Evolutionary conservation across 2,888 invertebrate species (phyloP), one percentile per base, ranked within the genome.

Genomic region (Trichogramma dendrolimi): DNA sequence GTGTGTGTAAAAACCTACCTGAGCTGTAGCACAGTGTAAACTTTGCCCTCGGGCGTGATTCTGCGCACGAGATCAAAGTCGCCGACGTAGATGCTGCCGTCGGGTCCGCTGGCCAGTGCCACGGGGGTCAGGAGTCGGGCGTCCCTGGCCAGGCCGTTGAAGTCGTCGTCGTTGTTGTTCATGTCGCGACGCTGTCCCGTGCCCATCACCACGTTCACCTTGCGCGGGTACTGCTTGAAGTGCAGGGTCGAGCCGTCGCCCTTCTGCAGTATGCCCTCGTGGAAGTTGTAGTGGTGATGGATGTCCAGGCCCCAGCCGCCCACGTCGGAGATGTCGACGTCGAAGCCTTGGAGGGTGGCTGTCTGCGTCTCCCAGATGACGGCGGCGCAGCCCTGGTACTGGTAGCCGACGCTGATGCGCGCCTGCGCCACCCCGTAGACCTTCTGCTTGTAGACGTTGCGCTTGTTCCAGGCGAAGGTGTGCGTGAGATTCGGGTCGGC

Each of bases 261-360:
- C 78, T 96, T 96, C 79, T 99, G 97, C 51, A 99, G 82, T 67
- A 98, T 96, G 80, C 87, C 97, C 83, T 98, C 96, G 75, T 96
- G 94, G 84, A 96, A 96, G 80, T 99, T 98, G 81, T 97, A 97
- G 79, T 96, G 94, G 80, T 99, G 98, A 81, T 98, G 97, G 67
- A 97, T 94, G 78, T 98, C 94, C 59, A 99, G 82, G 56, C 97
- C 96, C 97, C 97, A 99, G 53, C 96, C 96, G 1, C 97, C 97
- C 59, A 97, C 92, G 77, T 96, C 96, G 0, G 97, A 95, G 67
- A 96, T 96, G 73, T 94, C 94, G 55, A 97, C 94, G 79, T 96
- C 96, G 80, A 94, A 96, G 38, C 97, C 97, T 79, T 94, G 92
- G 71, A 99, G 81, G 46, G 92, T 92, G 2, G 95, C 93, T 0